These are phyloP conservation scores for Napeogenes inachia DNA, from an alignment of 2,888 invertebrate genomes.

Conservation along the genomic window DNA sequence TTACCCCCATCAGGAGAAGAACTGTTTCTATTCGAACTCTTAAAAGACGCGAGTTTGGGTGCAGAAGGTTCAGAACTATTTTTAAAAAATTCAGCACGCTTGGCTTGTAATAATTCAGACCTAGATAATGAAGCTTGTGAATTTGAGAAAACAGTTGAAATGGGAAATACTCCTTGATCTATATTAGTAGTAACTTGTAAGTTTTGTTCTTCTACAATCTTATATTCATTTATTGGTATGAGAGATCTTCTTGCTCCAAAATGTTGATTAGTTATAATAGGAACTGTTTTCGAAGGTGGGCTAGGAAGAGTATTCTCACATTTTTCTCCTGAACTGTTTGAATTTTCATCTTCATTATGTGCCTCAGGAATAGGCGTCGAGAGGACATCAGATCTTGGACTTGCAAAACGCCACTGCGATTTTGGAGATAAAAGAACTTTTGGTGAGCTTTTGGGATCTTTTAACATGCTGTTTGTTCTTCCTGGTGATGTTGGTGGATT, in stretches of 20 bases:
- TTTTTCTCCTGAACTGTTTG: slow-evolving; percentile 78
- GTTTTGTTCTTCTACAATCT: slow-evolving; percentile 49
- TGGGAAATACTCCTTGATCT: slow-evolving; percentile 70
- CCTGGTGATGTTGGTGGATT: slow-evolving; percentile 74
- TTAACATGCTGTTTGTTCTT: slow-evolving; percentile 69
- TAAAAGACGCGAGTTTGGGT: slow-evolving; percentile 64
- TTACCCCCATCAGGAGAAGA: slow-evolving; percentile 60
- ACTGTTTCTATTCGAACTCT: slow-evolving; percentile 52
- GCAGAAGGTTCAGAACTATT: slow-evolving; percentile 58
- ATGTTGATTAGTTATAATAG: slow-evolving; percentile 69
- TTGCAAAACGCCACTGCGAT: slow-evolving; percentile 84
- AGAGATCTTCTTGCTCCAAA: slow-evolving; percentile 69
- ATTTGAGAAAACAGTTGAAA: slow-evolving; percentile 58
- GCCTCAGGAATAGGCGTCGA: slow-evolving; percentile 92
- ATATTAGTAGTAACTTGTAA: slow-evolving; percentile 38
- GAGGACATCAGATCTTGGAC: slow-evolving; percentile 88
- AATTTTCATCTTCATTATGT: slow-evolving; percentile 85
- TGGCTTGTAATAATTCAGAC: slow-evolving; percentile 77
- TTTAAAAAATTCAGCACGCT: slow-evolving; percentile 79
- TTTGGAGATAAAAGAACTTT: slow-evolving; percentile 83
- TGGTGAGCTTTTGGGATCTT: slow-evolving; percentile 75
- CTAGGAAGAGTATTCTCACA: slow-evolving; percentile 55
- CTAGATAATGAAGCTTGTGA: slow-evolving; percentile 53
- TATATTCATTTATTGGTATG: slow-evolving; percentile 63
- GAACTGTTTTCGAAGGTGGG: slow-evolving; percentile 65